phyloP scores from a whole-genome alignment of 2,888 invertebrate genomes.

The Orthosia incerta region DNA sequence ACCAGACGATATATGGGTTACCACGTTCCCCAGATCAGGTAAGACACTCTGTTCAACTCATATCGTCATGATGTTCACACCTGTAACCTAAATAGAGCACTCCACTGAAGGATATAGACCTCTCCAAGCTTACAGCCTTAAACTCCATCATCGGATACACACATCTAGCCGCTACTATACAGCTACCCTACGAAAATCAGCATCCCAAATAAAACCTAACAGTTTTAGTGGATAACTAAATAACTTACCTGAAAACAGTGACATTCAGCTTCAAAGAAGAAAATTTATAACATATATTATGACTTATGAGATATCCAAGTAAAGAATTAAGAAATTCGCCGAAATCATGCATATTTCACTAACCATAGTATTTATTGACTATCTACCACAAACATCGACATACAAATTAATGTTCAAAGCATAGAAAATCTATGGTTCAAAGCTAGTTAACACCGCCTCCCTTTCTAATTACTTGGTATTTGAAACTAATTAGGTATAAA shows the following conservation, averaged over 20 bases:
- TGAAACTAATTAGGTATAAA: constrained; percentile 2
- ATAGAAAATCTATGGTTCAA: no score
- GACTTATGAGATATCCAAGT: not conserved
- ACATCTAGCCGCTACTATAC: not conserved
- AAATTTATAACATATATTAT: not conserved
- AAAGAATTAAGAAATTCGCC: not conserved
- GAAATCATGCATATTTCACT: not conserved
- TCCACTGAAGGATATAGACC: not conserved
- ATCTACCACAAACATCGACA: not conserved
- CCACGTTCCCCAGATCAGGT: constrained; percentile 78
- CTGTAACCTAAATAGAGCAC: not conserved
- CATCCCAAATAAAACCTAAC: no score
- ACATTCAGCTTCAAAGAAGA: not conserved
- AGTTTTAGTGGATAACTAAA: no score
- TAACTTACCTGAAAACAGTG: no score
- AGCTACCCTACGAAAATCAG: no score
- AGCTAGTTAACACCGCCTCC: not conserved
- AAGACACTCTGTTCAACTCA: not conserved
- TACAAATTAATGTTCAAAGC: not conserved
- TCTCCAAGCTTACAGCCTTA: not conserved
- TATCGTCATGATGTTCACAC: not conserved
- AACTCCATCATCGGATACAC: not conserved
- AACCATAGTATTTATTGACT: no score
- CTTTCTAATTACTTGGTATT: constrained; percentile 6
- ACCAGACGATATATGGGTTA: constrained; percentile 77